Conservation (phyloP, 2,797 vertebrate genomes). For the Malurus splendens region DNA sequence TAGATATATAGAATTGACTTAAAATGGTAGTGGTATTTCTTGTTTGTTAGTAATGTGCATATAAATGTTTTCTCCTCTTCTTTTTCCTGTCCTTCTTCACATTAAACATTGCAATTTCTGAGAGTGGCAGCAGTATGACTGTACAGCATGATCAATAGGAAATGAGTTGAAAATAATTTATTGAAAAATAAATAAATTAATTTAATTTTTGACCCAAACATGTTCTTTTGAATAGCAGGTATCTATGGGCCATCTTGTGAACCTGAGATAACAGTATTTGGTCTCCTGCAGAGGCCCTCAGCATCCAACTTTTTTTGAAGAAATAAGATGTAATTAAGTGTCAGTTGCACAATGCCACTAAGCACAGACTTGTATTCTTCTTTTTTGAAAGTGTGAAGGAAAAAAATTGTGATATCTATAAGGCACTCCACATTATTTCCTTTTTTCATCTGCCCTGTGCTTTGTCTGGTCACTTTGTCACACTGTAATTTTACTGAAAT, state of each 20-base stretch:
- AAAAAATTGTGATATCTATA: neutral
- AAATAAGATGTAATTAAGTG: neutral
- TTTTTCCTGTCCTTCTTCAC: neutral
- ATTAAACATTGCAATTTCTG: neutral
- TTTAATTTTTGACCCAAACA: neutral
- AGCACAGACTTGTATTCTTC: neutral
- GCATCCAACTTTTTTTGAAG: neutral
- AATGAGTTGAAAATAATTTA: neutral
- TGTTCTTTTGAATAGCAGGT: neutral
- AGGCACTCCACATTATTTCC: neutral
- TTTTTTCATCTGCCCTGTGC: neutral
- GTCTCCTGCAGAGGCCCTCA: neutral
- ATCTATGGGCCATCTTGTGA: neutral
- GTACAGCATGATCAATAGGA: neutral
- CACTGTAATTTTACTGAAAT: neutral
- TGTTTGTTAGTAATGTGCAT: neutral
- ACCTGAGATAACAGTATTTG: neutral
- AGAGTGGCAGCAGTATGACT: neutral
- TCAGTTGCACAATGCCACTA: neutral
- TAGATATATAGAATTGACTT: neutral
- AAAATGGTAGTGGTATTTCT: neutral
- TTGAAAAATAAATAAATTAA: neutral
- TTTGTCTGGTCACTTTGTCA: neutral
- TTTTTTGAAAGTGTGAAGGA: neutral
- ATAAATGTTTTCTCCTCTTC: neutral